Evolutionary conservation across 2,113 vertebrate species (phyloP).

Genomic region (Nothoprocta perdicaria): DNA sequence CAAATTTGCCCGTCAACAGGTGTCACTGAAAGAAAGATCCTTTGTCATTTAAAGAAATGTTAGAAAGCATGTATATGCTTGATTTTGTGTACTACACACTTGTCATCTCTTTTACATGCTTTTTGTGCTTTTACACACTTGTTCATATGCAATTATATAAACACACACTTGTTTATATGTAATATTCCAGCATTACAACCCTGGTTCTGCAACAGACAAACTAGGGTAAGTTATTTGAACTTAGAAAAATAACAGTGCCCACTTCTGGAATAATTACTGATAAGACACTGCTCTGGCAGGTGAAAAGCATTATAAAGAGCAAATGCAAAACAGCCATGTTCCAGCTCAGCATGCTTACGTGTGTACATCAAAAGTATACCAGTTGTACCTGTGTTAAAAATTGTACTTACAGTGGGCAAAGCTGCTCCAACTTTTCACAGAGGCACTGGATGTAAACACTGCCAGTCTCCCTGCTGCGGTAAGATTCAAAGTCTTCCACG

Average conservation of each 20-base stretch:
- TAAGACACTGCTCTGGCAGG: not conserved
- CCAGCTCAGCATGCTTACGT: not conserved
- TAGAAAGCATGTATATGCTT: not conserved
- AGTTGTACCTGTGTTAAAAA: not conserved
- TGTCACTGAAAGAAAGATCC: not conserved
- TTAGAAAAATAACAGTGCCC: not conserved
- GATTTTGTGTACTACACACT: not conserved
- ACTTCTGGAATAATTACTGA: not conserved
- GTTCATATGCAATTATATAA: not conserved
- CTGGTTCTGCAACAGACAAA: not conserved
- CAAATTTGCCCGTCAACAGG: not conserved
- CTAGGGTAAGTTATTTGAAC: not conserved
- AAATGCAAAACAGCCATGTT: not conserved
- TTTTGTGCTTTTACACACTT: not conserved
- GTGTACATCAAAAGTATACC: not conserved
- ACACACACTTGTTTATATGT: not conserved
- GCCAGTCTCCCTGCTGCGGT: constrained; percentile 42
- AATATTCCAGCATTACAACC: not conserved
- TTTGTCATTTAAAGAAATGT: not conserved
- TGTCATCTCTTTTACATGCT: not conserved
- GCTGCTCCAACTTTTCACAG: constrained; percentile 72
- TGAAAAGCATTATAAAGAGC: not conserved
- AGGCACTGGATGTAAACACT: constrained; percentile 84
- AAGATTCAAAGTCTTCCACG: constrained; percentile 63
- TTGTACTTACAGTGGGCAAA: constrained; percentile 59